Evolutionary conservation across 2,113 vertebrate species (phyloP), one percentile per base, ranked within the genome.

Genomic region (Mormyrus iriodes): DNA sequence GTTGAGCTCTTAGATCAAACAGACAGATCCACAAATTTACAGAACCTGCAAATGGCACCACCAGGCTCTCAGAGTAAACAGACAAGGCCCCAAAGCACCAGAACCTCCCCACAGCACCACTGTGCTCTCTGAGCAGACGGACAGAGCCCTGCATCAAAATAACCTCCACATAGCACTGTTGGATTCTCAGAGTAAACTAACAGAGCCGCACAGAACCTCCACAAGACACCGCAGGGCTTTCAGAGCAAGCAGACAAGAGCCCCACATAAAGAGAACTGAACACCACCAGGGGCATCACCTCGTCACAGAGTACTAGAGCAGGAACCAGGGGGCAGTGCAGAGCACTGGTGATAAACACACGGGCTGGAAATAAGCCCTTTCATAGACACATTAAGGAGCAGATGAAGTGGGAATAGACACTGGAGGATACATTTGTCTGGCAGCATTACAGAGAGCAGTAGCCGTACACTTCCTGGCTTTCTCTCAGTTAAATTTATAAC

Each of bases 391-490:
- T 58, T 42, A 90, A 87, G 39, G n/a, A 79, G 19, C 12, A 48
- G 86, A 48, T 82, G 65, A 55, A 42, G 55, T 53, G 69, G 42
- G 83, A 86, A 53, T n/a, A 52, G 39, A 85, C 9, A 85, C n/a
- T 13, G n/a, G n/a, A 31, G 51, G 65, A 55, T 83, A 31, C 55
- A 89, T 90, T 31, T 35, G 7, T 89, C 46, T 85, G 85, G 55
- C 55, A 19, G 44, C 53, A 88, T 84, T 89, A 90, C 52, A 27
- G 49, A 49, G 84, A 89, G 82, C 42, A 61, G 87, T 82, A 42
- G 85, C 44, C 17, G 42, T 12, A 21, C 13, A 89, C 12, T 35
- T 21, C 53, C 48, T 27, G 42, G 85, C 51, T 89, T 65, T 52
- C 39, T 61, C 8, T 51, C 82, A 52, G 65, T 3, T 19, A 27